Evolutionary conservation across 1,140 invertebrate species (phyloP), one percentile per base, ranked within the genome.

Genomic region (Apis cerana): DNA sequence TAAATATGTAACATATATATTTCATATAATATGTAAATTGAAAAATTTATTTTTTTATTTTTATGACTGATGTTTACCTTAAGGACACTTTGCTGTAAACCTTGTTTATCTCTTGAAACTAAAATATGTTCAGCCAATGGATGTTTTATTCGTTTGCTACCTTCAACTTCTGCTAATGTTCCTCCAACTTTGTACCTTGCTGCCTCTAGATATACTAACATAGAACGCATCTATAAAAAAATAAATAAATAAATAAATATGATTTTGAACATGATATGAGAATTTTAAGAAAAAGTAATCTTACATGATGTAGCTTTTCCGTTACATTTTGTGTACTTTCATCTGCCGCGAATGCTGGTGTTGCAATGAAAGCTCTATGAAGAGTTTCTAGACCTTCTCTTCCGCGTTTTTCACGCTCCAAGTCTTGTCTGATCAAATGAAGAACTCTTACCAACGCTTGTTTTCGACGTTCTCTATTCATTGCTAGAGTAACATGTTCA

Each of bases 251-350:
- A 2, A 13, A 2, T 2, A 13, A 33, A 33, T 33, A 33, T 33
- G 12, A 3, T n/a, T 15, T 43, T 12, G 19, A 23, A 33, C 1
- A 43, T 1, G 70, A n/a, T 12, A 72, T 7, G 33, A 33, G 2
- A 33, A 43, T 43, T 43, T 43, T 7, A 7, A 8, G 17, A 62
- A 67, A 62, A 12, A 12, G 52, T 13, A 76, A 88, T 93, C 95
- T 94, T 95, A 99, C 98, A 93, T 99, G 97, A 90, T 98, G 97
- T 2, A 99, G 92, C 94, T 98, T 98, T 85, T 99, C 98, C 67
- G 96, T 96, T 15, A 99, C 97, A 89, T 98, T 99, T 90, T 98
- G 97, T 86, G 99, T 97, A 33, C 97, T 97, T 90, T 99, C 98
- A 89, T 98, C 97, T 56, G 96, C 96, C 33, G 97, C 98, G 92